Evolutionary conservation across 2,888 invertebrate genomes (phyloP).

Genomic region (Spilosoma lubricipeda): DNA sequence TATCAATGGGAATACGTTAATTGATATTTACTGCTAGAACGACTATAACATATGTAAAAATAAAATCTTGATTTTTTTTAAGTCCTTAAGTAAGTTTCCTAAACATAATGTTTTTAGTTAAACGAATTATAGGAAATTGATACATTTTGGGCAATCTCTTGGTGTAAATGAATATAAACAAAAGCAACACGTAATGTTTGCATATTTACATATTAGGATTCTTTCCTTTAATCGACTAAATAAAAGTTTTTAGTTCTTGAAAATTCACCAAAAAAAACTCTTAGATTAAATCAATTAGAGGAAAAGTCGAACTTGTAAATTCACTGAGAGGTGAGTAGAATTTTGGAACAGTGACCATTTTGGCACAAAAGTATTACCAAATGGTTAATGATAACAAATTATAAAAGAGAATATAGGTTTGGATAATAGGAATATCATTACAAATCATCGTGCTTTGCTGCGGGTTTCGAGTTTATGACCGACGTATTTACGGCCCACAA

Average conservation of each 20-base stretch:
- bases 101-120: no score
- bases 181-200: no score
- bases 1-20: conserved; percentile 47
- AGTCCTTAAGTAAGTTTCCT: not conserved
- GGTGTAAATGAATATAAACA: no score
- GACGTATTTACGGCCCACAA: not conserved
- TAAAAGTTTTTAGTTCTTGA: no score
- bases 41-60: conserved; percentile 32
- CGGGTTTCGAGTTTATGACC: not conserved
- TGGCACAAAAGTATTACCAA: not conserved
- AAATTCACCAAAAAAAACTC: no score
- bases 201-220: no score
- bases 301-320: not conserved
- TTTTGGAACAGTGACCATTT: not conserved
- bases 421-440: not conserved
- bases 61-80: conserved; percentile 23
- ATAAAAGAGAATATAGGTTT: not conserved
- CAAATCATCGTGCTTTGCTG: not conserved
- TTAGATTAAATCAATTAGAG: no score
- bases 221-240: no score
- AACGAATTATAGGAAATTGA: no score
- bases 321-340: not conserved
- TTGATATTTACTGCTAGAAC: conserved; percentile 42
- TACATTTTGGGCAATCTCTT: no score
- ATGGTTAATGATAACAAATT: not conserved